Percentiles rank a stretch among this genome's conserved stretches.
Conservation (phyloP, 2,888 invertebrate species). For the Geophilus truncorum region DNA sequence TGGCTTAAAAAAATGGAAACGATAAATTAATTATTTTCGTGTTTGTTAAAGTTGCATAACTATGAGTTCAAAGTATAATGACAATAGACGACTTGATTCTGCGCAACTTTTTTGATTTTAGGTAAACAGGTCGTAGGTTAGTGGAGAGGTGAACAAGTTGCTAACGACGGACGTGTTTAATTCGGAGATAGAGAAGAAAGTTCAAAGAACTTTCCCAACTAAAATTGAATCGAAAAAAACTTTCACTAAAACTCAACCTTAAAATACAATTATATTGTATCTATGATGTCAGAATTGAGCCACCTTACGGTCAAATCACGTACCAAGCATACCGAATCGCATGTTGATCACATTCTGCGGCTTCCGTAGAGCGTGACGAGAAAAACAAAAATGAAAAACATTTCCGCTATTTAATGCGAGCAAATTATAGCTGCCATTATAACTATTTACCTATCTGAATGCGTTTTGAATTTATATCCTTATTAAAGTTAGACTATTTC, state of each 20-base stretch:
- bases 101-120: not conserved
- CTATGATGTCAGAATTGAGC: not conserved
- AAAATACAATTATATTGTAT: not conserved
- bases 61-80: too few relatives aligned
- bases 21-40: too few relatives aligned
- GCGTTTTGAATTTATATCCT: not conserved
- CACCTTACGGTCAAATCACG: not conserved
- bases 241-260: not conserved
- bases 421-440: not conserved
- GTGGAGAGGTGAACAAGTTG: not conserved
- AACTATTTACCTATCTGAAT: not conserved
- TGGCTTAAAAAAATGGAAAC: not conserved
- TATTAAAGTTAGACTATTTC: not conserved
- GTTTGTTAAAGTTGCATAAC: too few relatives aligned
- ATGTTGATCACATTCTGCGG: not conserved
- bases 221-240: not conserved
- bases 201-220: not conserved
- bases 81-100: not conserved
- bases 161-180: not conserved
- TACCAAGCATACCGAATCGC: not conserved
- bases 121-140: not conserved
- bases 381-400: not conserved
- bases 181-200: not conserved
- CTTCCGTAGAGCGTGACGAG: conserved; percentile 4
- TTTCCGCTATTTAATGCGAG: not conserved